phyloP scores from a whole-genome alignment of 2,888 invertebrate genomes.

The Rhagophthalmus giganteus region DNA sequence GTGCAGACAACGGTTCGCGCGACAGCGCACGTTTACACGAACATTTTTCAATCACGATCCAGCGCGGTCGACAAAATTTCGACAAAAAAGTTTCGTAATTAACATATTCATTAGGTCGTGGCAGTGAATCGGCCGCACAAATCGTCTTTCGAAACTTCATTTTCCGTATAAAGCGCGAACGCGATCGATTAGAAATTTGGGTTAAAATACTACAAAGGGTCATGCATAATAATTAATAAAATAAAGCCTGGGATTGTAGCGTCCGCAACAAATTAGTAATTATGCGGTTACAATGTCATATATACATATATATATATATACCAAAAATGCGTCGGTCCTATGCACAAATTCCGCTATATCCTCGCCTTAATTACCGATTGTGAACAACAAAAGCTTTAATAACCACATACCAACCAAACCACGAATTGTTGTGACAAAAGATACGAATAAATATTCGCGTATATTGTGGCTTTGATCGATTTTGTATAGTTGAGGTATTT shows the following conservation, averaged over 20 bases:
- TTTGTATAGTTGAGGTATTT: constrained; percentile 18
- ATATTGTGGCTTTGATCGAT: constrained; percentile 19
- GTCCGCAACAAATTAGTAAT: constrained; percentile 28
- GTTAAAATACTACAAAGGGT: constrained; percentile 27
- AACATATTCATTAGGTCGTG: background rate
- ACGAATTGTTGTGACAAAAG: constrained; percentile 30
- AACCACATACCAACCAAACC: constrained; percentile 41
- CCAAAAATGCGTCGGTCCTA: constrained; percentile 39
- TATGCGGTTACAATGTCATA: constrained; percentile 21
- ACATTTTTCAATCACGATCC: too few species aligned
- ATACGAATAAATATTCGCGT: constrained; percentile 30
- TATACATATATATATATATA: too few species aligned
- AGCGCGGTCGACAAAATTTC: too few species aligned
- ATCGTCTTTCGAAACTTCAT: background rate
- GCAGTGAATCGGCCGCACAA: background rate
- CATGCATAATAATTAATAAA: constrained; percentile 28
- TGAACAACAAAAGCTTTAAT: constrained; percentile 46
- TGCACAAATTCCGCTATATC: constrained; percentile 39
- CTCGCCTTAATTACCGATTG: constrained; percentile 45
- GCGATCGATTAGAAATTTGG: constrained; percentile 15
- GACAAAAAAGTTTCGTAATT: too few species aligned
- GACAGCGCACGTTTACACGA: too few species aligned
- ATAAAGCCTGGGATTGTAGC: constrained; percentile 19
- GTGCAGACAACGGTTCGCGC: too few species aligned
- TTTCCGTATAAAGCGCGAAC: background rate